Evolutionary conservation across 2,797 vertebrate species (phyloP).

Genomic region (Geotrypetes seraphini): DNA sequence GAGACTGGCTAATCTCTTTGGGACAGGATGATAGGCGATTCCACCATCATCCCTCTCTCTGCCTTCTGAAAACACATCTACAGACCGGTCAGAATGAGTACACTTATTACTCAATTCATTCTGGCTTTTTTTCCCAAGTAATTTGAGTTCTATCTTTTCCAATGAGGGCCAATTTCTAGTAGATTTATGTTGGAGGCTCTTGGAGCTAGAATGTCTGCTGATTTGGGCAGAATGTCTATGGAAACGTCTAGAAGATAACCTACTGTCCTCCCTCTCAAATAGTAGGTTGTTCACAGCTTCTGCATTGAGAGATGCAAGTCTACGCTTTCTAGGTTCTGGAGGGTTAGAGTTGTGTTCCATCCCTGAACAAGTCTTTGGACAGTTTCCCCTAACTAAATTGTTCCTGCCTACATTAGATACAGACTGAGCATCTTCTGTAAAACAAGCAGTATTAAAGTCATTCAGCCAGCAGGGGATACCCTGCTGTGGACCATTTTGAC

Average conservation of each 20-base stretch:
- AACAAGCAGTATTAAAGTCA: conserved; percentile 28
- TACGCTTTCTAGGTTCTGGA: conserved; percentile 73
- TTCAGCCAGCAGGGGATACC: conserved; percentile 37
- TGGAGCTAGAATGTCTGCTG: conserved; percentile 31
- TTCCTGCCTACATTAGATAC: conserved; percentile 26
- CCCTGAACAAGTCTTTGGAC: conserved; percentile 19
- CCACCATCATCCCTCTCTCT: conserved; percentile 39
- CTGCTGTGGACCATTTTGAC: conserved; percentile 34
- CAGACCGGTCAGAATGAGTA: conserved; percentile 33
- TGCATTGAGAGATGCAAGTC: conserved; percentile 87
- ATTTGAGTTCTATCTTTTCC: conserved; percentile 30
- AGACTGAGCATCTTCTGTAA: conserved; percentile 31
- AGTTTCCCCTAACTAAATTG: conserved; percentile 42
- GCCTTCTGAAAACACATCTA: conserved; percentile 46
- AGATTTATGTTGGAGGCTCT: conserved; percentile 42
- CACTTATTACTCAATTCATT: conserved; percentile 34
- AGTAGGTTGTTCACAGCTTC: conserved; percentile 93
- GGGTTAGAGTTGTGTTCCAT: conserved; percentile 10
- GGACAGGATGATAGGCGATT: conserved; percentile 50
- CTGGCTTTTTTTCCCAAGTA: conserved; percentile 28
- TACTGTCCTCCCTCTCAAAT: conserved; percentile 65
- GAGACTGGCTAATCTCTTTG: conserved; percentile 87
- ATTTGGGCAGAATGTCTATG: conserved; percentile 37
- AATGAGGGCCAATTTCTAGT: conserved; percentile 29
- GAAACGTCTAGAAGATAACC: conserved; percentile 41